These are phyloP conservation scores for Lasioglossum lativentre DNA, from an alignment of 2,888 invertebrate genomes.

Conservation along the genomic window DNA sequence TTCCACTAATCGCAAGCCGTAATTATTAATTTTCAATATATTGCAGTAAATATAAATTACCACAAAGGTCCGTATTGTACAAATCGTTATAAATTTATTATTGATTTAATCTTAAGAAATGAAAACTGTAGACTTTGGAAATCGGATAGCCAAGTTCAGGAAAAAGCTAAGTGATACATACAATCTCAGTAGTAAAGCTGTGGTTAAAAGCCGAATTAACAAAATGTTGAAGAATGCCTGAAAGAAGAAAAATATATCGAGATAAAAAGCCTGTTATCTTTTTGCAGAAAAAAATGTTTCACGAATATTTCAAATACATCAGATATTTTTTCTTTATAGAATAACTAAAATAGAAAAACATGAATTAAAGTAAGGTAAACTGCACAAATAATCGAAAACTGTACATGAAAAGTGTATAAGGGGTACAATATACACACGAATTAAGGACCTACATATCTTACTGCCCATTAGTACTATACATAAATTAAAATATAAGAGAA, in stretches of 20 bases:
- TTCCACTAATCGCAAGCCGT: not conserved
- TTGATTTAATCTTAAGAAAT: not conserved
- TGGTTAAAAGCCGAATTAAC: slow-evolving; percentile 41
- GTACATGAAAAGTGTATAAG: no score
- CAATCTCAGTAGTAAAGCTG: slow-evolving; percentile 31
- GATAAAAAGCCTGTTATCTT: slow-evolving; percentile 17
- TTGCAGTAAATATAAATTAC: not conserved
- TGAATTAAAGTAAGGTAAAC: not conserved
- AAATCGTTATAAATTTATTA: not conserved
- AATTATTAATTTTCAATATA: not conserved
- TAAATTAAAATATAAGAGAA: not conserved
- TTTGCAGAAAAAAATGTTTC: not conserved
- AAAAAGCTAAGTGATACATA: slow-evolving; percentile 32
- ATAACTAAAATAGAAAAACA: not conserved
- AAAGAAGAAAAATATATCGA: slow-evolving; percentile 30
- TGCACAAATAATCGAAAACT: not conserved
- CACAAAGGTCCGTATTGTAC: not conserved
- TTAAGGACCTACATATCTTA: not conserved
- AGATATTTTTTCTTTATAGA: not conserved
- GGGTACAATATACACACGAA: not conserved
- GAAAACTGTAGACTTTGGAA: not conserved
- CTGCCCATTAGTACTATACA: not conserved
- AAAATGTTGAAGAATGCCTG: slow-evolving; percentile 36
- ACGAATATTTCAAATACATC: not conserved
- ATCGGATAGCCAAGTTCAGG: not conserved